Evolutionary conservation across 2,888 invertebrate species (phyloP).

Genomic region (Cataglyphis altisquamis): DNA sequence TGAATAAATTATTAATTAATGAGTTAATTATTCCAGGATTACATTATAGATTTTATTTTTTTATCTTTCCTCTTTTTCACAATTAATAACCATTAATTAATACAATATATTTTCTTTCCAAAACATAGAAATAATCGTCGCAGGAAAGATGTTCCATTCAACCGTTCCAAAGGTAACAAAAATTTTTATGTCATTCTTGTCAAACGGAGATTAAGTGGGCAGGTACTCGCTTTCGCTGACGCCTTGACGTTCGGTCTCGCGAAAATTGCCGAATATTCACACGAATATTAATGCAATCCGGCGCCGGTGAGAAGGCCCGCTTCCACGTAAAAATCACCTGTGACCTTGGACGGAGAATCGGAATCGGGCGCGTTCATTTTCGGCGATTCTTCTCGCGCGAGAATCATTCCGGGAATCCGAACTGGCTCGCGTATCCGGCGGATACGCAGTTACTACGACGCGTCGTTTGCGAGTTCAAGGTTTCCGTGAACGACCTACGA

Average conservation of each 20-base stretch:
- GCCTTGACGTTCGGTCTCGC: constrained; percentile 33
- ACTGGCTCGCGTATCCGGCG: constrained; percentile 55
- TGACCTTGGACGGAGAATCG: constrained; percentile 63
- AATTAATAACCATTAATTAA: background rate
- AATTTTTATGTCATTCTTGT: constrained; percentile 1
- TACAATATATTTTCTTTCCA: background rate
- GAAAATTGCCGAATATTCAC: constrained; percentile 52
- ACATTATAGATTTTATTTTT: background rate
- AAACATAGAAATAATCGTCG: background rate
- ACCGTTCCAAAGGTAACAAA: background rate
- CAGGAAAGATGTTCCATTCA: background rate
- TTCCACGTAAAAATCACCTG: constrained; percentile 68
- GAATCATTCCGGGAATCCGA: constrained; percentile 74
- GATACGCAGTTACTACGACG: constrained; percentile 44
- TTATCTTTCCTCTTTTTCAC: background rate
- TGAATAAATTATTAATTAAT: constrained; percentile 32
- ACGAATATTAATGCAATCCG: constrained; percentile 64
- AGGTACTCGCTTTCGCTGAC: background rate
- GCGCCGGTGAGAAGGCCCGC: constrained; percentile 56
- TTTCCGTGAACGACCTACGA: constrained; percentile 24
- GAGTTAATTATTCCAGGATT: background rate
- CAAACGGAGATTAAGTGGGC: background rate
- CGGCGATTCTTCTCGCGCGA: constrained; percentile 69
- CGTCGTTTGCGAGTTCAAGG: constrained; percentile 65
- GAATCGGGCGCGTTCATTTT: constrained; percentile 67